phyloP scores from a whole-genome alignment of 1,140 invertebrate species.

The Gerris buenoi region DNA sequence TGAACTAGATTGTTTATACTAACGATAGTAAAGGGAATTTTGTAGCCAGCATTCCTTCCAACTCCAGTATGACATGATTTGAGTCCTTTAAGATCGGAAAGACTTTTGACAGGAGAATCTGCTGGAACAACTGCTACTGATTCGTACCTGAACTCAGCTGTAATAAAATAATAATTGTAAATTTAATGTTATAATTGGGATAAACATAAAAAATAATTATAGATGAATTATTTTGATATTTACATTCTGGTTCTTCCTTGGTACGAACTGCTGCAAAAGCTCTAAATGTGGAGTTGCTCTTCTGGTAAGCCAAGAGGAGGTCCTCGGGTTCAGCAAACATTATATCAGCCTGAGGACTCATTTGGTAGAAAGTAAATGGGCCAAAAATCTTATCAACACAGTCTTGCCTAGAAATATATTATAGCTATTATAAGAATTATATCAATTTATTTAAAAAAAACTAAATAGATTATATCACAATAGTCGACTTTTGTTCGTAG shows the following conservation, averaged over 20 bases:
- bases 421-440: too few species aligned
- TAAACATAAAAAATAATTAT: background rate
- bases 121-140: constrained; percentile 61
- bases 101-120: constrained; percentile 41
- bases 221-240: background rate
- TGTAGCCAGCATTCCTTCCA: constrained; percentile 62
- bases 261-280: constrained; percentile 54
- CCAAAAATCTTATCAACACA: background rate
- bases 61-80: constrained; percentile 67
- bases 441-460: too few species aligned
- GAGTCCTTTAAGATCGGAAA: constrained; percentile 48
- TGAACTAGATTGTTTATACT: too few species aligned
- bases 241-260: constrained; percentile 34
- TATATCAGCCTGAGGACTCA: constrained; percentile 52
- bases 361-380: background rate
- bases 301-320: constrained; percentile 61
- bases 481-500: too few species aligned
- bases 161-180: constrained; percentile 12
- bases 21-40: constrained; percentile 35
- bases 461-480: too few species aligned
- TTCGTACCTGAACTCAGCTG: constrained; percentile 57
- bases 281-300: constrained; percentile 42
- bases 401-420: background rate
- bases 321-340: constrained; percentile 66
- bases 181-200: background rate